Evolutionary conservation across 2,113 vertebrate species (phyloP).

Genomic region (Acrocephalus kingi): DNA sequence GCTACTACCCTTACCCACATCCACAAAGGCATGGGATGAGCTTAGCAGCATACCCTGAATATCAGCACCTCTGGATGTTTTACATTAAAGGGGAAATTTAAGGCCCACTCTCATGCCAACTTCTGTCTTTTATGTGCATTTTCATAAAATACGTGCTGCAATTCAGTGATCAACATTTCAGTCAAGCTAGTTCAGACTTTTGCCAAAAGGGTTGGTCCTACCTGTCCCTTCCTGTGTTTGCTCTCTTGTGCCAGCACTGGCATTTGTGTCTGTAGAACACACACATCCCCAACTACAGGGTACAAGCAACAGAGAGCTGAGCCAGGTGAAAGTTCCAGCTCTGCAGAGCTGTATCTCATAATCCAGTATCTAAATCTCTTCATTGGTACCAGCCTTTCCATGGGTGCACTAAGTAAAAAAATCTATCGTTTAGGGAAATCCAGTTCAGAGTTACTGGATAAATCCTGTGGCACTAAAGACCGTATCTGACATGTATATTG

Average conservation of each 20-base stretch:
- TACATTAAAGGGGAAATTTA: not conserved
- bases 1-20: not conserved
- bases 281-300: not conserved
- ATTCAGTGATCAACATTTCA: not conserved
- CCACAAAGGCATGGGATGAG: not conserved
- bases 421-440: not conserved
- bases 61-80: not conserved
- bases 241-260: not conserved
- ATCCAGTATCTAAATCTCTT: not conserved
- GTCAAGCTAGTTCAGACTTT: not conserved
- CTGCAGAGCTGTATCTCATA: not conserved
- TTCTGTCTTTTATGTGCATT: not conserved
- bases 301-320: not conserved
- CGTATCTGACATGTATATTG: fast-evolving
- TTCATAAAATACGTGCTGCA: not conserved
- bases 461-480: not conserved
- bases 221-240: not conserved
- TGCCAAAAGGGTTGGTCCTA: not conserved
- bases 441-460: not conserved
- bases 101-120: not conserved
- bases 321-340: not conserved
- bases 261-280: not conserved
- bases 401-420: not conserved
- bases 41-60: not conserved
- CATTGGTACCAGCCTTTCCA: not conserved